phyloP scores from a whole-genome alignment of 2,888 invertebrate species.

The Pinctada fucata region DNA sequence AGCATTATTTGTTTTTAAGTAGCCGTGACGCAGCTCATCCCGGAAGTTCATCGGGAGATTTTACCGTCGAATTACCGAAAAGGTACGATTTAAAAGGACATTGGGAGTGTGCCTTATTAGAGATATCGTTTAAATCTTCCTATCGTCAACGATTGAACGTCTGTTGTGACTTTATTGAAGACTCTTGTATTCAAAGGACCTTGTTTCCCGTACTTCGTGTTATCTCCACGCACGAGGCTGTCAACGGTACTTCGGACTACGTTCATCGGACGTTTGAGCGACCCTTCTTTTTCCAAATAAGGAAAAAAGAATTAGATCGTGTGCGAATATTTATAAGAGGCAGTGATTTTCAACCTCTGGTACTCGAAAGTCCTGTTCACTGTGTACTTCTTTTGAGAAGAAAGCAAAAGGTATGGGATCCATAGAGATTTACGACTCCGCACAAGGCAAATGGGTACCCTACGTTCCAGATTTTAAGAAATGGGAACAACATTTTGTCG shows the following conservation, averaged over 20 bases:
- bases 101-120: constrained; percentile 7
- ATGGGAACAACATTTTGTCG: constrained; percentile 16
- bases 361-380: background rate
- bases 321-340: constrained; percentile 18
- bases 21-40: background rate
- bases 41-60: background rate
- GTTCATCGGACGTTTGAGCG: background rate
- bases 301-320: background rate
- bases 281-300: background rate
- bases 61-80: background rate
- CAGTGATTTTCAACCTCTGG: background rate
- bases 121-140: background rate
- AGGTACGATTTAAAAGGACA: background rate
- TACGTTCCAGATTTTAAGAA: constrained; percentile 12
- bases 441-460: background rate
- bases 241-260: background rate
- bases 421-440: constrained; percentile 32
- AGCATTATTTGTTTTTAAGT: background rate
- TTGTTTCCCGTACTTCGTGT: background rate
- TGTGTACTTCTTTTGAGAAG: background rate
- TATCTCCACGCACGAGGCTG: background rate
- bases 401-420: constrained; percentile 25
- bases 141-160: constrained; percentile 4
- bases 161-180: constrained; percentile 4
- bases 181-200: background rate